Evolutionary conservation across 2,797 vertebrate genomes (phyloP).

Genomic region (Lerista edwardsae): DNA sequence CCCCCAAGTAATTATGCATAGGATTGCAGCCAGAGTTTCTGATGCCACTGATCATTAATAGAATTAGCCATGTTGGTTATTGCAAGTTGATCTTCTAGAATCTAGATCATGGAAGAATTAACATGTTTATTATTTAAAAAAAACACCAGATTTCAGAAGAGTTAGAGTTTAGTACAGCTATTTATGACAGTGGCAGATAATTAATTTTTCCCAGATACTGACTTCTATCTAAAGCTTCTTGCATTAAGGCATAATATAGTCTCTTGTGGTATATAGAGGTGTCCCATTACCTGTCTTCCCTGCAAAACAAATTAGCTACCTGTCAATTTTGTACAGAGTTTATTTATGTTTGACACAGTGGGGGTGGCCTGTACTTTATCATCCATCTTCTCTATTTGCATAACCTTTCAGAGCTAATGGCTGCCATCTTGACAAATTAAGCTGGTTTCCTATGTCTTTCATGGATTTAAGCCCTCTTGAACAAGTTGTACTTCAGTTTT

Average conservation of each 20-base stretch:
- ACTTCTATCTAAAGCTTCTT: constrained; percentile 40
- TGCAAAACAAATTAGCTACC: constrained; percentile 69
- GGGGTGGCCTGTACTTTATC: constrained; percentile 76
- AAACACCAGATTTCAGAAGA: constrained; percentile 32
- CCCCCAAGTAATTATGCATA: too few relatives aligned
- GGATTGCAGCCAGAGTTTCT: constrained; percentile 15
- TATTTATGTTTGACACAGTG: constrained; percentile 73
- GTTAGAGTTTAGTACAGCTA: constrained; percentile 34
- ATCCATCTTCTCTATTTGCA: constrained; percentile 76
- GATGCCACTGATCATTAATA: constrained; percentile 34
- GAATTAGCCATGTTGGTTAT: constrained; percentile 43
- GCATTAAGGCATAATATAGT: constrained; percentile 33
- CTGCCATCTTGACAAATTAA: constrained; percentile 79
- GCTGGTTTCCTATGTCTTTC: constrained; percentile 75
- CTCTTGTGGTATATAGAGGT: constrained; percentile 55
- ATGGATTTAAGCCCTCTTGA: constrained; percentile 70
- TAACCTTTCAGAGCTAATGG: constrained; percentile 76
- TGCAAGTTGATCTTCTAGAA: constrained; percentile 45
- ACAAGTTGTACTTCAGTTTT: constrained; percentile 67
- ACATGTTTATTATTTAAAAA: not conserved
- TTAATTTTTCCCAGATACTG: constrained; percentile 25
- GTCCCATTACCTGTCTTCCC: constrained; percentile 66
- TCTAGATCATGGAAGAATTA: constrained; percentile 44
- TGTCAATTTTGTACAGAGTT: constrained; percentile 60
- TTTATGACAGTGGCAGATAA: constrained; percentile 35